Percentiles rank a stretch among this genome's conserved stretches.
These are phyloP conservation scores for Erebia aethiops DNA, from an alignment of 2,888 invertebrate species.

Conservation along the genomic window DNA sequence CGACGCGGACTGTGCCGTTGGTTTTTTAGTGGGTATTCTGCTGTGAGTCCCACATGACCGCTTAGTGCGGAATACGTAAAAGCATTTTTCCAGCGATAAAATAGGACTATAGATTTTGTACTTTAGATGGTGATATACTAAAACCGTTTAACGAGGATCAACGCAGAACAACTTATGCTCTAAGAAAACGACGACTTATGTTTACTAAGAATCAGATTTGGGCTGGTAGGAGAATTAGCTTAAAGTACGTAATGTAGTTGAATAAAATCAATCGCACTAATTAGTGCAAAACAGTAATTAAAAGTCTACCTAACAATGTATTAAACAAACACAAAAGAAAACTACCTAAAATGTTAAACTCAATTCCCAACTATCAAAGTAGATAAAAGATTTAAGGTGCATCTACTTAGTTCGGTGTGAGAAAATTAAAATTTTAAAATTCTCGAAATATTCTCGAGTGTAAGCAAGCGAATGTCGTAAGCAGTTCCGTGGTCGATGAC, in stretches of 20 bases:
- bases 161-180: not conserved
- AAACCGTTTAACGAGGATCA: not conserved
- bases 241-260: not conserved
- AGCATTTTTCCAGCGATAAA: too few relatives aligned
- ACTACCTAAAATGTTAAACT: not conserved
- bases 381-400: not conserved
- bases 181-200: not conserved
- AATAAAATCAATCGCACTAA: not conserved
- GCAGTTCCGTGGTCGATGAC: constrained; percentile 79
- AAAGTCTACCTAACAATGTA: not conserved
- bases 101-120: too few relatives aligned
- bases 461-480: constrained; percentile 72
- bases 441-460: constrained; percentile 39
- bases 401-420: not conserved
- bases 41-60: too few relatives aligned
- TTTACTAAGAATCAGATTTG: not conserved
- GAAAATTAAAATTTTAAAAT: constrained; percentile 19
- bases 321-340: not conserved
- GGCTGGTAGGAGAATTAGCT: not conserved
- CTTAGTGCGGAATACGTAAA: too few relatives aligned
- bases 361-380: not conserved
- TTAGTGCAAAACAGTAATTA: not conserved
- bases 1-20: too few relatives aligned
- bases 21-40: too few relatives aligned
- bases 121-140: not conserved